Percentiles rank a stretch among this genome's conserved stretches.
phyloP scores from a whole-genome alignment of 2,797 vertebrate genomes.

The Enoplosus armatus region DNA sequence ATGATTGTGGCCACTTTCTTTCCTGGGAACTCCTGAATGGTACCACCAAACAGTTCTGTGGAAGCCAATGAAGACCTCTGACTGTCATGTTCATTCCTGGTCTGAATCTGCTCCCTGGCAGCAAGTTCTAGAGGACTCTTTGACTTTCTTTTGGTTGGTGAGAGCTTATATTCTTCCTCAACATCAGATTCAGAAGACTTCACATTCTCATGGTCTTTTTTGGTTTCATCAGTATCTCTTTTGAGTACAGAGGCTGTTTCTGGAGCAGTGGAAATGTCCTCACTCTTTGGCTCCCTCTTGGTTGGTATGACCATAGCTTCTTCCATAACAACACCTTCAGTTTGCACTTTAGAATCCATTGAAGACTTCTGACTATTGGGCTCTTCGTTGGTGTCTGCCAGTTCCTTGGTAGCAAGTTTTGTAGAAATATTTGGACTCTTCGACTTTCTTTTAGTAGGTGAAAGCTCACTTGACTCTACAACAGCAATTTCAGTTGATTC shows the following conservation, averaged over 20 bases:
- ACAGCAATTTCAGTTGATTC: background rate
- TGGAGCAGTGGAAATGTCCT: background rate
- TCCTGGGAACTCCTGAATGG: constrained; percentile 3
- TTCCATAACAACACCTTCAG: background rate
- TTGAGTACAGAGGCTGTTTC: background rate
- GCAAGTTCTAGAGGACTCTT: background rate
- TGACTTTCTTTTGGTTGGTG: background rate
- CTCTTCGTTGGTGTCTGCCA: background rate
- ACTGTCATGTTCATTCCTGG: background rate
- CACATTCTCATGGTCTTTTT: background rate
- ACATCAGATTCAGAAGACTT: background rate
- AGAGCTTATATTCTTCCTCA: too few species aligned
- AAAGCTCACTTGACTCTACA: background rate
- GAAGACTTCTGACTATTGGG: background rate
- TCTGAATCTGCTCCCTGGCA: background rate
- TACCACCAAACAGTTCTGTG: background rate
- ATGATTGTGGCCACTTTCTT: constrained; percentile 50
- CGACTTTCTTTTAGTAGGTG: background rate
- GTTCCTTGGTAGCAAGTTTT: background rate
- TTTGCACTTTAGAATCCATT: background rate
- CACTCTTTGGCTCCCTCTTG: background rate
- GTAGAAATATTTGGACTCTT: background rate
- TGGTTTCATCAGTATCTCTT: background rate
- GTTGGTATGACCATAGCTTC: background rate
- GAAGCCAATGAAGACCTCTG: background rate